These are phyloP conservation scores for Triops longicaudatus DNA, from an alignment of 1,140 invertebrate species.

Conservation along the genomic window DNA sequence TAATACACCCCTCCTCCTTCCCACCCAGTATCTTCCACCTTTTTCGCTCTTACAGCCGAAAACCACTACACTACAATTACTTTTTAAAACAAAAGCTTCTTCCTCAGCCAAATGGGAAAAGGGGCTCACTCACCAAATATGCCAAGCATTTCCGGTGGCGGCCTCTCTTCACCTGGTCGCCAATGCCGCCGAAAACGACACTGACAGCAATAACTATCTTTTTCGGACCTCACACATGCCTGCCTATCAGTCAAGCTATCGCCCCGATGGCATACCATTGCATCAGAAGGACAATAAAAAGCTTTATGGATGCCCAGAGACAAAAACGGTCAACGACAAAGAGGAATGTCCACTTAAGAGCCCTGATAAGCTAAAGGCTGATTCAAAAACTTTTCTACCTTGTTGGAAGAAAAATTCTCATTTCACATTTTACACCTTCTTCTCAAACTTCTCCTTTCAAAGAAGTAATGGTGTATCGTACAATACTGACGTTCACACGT, in stretches of 20 bases:
- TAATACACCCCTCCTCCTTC: background rate
- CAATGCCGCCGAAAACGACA: background rate
- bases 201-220: slow-evolving; percentile 7
- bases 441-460: background rate
- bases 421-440: background rate
- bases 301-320: background rate
- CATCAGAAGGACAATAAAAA: slow-evolving; percentile 7
- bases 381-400: background rate
- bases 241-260: slow-evolving; percentile 14
- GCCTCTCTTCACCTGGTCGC: background rate
- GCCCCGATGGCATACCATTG: slow-evolving; percentile 7
- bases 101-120: background rate
- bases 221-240: background rate
- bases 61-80: slow-evolving; percentile 12
- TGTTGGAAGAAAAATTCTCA: background rate
- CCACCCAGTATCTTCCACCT: background rate
- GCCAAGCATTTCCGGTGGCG: slow-evolving; percentile 4
- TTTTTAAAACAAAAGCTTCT: slow-evolving; percentile 5
- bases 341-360: background rate
- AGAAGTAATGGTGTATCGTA: background rate
- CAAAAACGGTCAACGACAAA: background rate
- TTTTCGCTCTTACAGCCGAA: background rate
- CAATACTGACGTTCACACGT: background rate
- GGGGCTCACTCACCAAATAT: background rate
- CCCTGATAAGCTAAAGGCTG: background rate